These are phyloP conservation scores for Sebastes schlegelii DNA, from an alignment of 2,113 vertebrate genomes.

Conservation along the genomic window DNA sequence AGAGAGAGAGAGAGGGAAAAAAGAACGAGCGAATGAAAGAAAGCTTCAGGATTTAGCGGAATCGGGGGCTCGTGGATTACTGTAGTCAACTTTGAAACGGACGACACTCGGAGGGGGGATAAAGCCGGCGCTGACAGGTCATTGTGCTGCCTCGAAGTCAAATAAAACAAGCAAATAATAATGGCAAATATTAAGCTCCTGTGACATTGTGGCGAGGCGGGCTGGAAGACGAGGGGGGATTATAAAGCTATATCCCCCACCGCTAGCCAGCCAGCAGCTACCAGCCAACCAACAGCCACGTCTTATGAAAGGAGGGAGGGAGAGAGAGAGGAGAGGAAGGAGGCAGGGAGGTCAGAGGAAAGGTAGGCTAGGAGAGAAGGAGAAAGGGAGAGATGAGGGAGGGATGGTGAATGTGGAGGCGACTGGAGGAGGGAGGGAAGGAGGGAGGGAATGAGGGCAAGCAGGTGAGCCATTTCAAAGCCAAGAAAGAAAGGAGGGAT, in stretches of 20 bases:
- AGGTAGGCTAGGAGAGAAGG: background rate
- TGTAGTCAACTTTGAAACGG: conserved; percentile 86
- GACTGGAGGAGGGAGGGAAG: background rate
- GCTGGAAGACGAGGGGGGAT: conserved; percentile 80
- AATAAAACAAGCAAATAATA: conserved; percentile 89
- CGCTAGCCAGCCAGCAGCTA: conserved; percentile 69
- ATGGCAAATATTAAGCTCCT: conserved; percentile 87
- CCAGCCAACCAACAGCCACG: conserved; percentile 62
- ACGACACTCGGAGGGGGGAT: conserved; percentile 82
- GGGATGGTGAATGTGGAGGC: background rate
- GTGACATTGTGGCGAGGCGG: conserved; percentile 84
- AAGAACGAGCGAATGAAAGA: conserved; percentile 71
- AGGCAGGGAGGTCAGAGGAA: conserved; percentile 33
- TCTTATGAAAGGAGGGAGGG: conserved; percentile 58
- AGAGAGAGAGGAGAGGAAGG: conserved; percentile 32
- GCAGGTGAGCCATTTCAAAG: conserved; percentile 49
- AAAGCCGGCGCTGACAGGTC: conserved; percentile 83
- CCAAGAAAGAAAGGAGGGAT: conserved; percentile 36
- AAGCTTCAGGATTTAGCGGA: conserved; percentile 84
- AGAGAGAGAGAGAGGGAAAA: conserved; percentile 25
- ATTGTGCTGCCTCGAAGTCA: conserved; percentile 83
- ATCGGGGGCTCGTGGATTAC: conserved; percentile 84
- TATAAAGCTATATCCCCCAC: conserved; percentile 79
- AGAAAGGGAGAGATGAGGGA: background rate
- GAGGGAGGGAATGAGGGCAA: conserved; percentile 13